Evolutionary conservation across 2,113 vertebrate species (phyloP).

Genomic region (Toxostoma redivivum): DNA sequence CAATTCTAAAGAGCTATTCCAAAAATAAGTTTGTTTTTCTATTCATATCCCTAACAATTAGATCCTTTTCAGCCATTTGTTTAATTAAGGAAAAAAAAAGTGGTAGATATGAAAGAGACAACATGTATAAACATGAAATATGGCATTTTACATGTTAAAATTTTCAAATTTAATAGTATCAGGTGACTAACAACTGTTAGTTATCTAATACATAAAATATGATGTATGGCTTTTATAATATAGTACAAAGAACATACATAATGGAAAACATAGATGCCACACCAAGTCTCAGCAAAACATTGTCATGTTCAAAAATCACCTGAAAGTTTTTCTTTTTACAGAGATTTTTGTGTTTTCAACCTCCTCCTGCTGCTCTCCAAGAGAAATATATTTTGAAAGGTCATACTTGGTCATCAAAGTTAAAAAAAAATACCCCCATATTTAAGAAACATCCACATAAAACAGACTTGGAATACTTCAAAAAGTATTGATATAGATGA

Average conservation of each 20-base stretch:
- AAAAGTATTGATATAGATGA: neutral
- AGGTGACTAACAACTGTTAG: neutral
- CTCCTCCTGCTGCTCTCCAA: fast-evolving
- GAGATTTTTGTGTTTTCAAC: neutral
- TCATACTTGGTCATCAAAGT: neutral
- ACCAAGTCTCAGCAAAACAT: neutral
- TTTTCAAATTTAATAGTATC: neutral
- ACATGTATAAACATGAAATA: neutral
- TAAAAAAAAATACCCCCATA: neutral
- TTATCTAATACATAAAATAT: neutral
- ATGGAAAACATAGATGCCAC: neutral
- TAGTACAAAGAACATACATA: neutral
- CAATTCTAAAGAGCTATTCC: neutral
- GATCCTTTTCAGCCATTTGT: neutral
- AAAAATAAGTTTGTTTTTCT: neutral
- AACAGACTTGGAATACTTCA: neutral
- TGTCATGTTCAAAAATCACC: neutral
- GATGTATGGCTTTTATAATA: neutral
- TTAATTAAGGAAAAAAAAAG: neutral
- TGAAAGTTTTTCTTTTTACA: neutral
- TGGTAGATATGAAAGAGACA: neutral
- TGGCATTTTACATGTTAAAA: neutral
- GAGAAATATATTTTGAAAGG: neutral
- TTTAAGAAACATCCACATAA: neutral
- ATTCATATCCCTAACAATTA: neutral